phyloP scores from a whole-genome alignment of 1,140 invertebrate genomes.

The Drosophila repleta region DNA sequence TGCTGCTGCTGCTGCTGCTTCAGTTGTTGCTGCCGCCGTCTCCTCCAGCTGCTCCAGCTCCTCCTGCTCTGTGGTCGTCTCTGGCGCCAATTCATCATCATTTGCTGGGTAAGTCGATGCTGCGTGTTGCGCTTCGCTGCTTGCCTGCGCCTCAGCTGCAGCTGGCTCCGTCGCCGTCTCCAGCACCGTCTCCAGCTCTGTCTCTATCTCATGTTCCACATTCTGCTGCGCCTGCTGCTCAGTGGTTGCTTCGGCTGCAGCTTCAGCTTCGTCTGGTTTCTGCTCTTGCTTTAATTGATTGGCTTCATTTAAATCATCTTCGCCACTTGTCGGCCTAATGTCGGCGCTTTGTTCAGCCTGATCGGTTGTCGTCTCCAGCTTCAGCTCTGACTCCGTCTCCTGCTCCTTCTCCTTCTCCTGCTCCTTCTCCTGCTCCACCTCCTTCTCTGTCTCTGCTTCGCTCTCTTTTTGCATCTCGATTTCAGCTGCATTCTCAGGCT shows the following conservation, averaged over 20 bases:
- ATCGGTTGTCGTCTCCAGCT: conserved; percentile 48
- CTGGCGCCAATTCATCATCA: conserved; percentile 82
- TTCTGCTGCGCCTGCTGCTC: conserved; percentile 17
- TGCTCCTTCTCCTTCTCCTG: conserved; percentile 2
- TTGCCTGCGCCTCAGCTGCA: conserved; percentile 53
- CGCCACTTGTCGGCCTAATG: conserved; percentile 73
- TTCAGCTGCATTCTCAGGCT: conserved; percentile 34
- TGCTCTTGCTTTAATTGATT: conserved; percentile 76
- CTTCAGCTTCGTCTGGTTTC: conserved; percentile 9
- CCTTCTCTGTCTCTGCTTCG: background rate
- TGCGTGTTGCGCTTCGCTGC: conserved; percentile 71
- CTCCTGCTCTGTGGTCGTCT: conserved; percentile 53
- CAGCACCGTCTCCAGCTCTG: conserved; percentile 13
- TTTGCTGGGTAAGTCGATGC: conserved; percentile 81
- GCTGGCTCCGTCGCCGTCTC: conserved; percentile 23
- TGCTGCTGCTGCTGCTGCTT: conserved; percentile 8
- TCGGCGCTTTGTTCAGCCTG: conserved; percentile 72
- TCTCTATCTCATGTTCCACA: conserved; percentile 19
- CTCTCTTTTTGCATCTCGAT: conserved; percentile 42
- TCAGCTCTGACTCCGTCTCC: conserved; percentile 20
- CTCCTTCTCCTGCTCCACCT: conserved; percentile 22
- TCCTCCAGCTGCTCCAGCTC: conserved; percentile 3
- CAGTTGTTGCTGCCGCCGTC: conserved; percentile 18
- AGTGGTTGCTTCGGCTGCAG: conserved; percentile 32
- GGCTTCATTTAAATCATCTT: conserved; percentile 81